phyloP scores from a whole-genome alignment of 2,888 invertebrate genomes.

The Gortyna flavago region DNA sequence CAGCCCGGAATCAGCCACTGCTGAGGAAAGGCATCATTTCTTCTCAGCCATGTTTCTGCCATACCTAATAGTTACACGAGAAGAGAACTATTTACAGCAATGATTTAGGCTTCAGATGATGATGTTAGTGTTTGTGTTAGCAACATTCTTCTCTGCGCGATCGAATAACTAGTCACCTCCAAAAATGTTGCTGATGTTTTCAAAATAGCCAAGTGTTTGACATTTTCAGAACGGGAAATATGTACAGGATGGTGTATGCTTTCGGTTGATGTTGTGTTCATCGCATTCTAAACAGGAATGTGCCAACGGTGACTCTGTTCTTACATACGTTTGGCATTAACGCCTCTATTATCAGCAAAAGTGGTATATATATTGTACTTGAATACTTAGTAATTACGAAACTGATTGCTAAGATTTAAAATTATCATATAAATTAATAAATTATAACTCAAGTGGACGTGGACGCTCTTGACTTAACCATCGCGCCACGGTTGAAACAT shows the following conservation, averaged over 20 bases:
- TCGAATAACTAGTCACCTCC: constrained; percentile 26
- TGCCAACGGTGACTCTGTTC: not conserved
- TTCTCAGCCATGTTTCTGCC: not conserved
- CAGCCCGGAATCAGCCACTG: not conserved
- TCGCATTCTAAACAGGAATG: constrained; percentile 37
- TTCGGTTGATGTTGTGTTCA: constrained; percentile 36
- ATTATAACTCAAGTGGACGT: not conserved
- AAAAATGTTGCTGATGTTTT: constrained; percentile 51
- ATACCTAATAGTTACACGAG: not conserved
- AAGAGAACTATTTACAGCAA: not conserved
- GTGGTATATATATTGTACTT: not conserved
- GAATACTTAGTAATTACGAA: not conserved
- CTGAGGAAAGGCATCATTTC: not conserved
- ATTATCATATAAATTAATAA: constrained; percentile 18
- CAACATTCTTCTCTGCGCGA: constrained; percentile 15
- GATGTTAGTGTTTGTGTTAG: not conserved
- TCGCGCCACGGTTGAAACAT: not conserved
- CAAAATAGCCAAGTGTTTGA: constrained; percentile 52
- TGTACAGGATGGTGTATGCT: constrained; percentile 37
- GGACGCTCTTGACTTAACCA: constrained; percentile 13
- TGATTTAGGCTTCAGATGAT: not conserved
- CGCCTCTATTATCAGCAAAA: not conserved
- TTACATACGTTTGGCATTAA: not conserved
- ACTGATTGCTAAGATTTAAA: constrained; percentile 12
- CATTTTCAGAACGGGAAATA: constrained; percentile 46